Conservation (phyloP, 92 coral and sea anemone species). For the Pocillopora meandrina region DNA sequence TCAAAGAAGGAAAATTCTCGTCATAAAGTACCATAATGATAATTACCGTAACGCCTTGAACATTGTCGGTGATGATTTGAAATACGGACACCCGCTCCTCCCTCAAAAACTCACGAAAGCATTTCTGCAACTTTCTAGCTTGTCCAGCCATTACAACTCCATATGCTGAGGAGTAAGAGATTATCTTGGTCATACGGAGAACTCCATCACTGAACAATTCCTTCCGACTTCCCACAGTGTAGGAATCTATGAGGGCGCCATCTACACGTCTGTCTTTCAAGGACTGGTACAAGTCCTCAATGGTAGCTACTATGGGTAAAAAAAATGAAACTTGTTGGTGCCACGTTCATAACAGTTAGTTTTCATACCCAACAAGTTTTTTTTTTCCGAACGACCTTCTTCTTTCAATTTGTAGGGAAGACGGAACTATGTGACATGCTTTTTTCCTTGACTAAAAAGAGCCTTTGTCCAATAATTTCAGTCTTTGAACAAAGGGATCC, state of each 20-base stretch:
- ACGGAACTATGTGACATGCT: too few species aligned
- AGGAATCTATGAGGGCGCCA: slow-evolving; percentile 80
- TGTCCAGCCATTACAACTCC: slow-evolving; percentile 91
- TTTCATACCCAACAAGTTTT: too few species aligned
- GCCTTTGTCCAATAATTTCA: too few species aligned
- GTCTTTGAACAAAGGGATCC: too few species aligned
- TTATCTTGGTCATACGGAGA: slow-evolving; percentile 64
- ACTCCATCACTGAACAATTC: slow-evolving; percentile 70
- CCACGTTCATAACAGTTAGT: too few species aligned
- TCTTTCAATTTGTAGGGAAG: too few species aligned
- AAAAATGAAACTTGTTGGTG: too few species aligned
- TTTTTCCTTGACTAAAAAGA: too few species aligned
- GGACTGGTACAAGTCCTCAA: slow-evolving; percentile 68
- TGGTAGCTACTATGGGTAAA: slow-evolving; percentile 25
- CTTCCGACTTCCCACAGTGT: slow-evolving; percentile 76
- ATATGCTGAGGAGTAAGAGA: slow-evolving; percentile 66
- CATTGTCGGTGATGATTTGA: slow-evolving; percentile 64
- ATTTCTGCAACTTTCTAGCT: slow-evolving; percentile 74
- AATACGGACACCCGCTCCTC: slow-evolving; percentile 78
- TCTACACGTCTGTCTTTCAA: slow-evolving; percentile 72
- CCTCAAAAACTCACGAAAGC: slow-evolving; percentile 71
- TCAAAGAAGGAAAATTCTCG: background rate
- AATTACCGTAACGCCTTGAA: slow-evolving; percentile 68
- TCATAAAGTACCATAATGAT: background rate
- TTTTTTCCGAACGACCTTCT: too few species aligned